Evolutionary conservation across 2,797 vertebrate species (phyloP), one percentile per base, ranked within the genome.

Genomic region (Anguilla pacifica): DNA sequence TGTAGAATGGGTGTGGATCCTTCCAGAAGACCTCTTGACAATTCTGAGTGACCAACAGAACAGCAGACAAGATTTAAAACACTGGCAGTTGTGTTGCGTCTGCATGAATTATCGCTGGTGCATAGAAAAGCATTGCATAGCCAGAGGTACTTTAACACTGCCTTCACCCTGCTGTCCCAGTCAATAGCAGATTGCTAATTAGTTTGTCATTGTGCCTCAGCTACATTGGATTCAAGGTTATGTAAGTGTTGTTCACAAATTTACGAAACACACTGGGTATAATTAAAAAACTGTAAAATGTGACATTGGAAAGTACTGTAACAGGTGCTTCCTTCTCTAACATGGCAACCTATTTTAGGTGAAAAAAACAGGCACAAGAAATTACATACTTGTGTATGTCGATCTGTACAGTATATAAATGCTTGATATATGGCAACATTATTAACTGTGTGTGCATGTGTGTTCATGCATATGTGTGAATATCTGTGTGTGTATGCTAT

Each of bases 91-190:
- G 85, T 92, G 90, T 93, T 85, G 90, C 92, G 87, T 88, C 89
- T 90, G 88, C 87, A 86, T 92, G 87, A 93, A 92, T 91, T 89
- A 89, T 93, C 89, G 90, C 92, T 93, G 92, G 93, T 91, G 89
- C 83, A 57, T n/a, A 15, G 19, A 59, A 39, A 35, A 6, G 39
- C 39, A 22, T 79, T 67, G 39, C 59, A 2, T n/a, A 85, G 51
- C 84, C 39, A 9, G 84, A 43, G 31, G 59, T 11, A 43, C 84
- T 59, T 84, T 84, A 59, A 87, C 31, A 83, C 10, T 35, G 92
- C 91, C 91, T 91, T 93, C 92, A 93, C 92, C 88, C 92, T 91
- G 89, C 28, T 17, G n/a, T 3, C 22, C 53, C 57, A 31, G 83
- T 84, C 28, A 6, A 59, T 59, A 9, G n/a, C 31, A 19, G 13